Evolutionary conservation across 92 coral and sea anemone genomes (phyloP).

Genomic region (Epizoanthus illoricatus): DNA sequence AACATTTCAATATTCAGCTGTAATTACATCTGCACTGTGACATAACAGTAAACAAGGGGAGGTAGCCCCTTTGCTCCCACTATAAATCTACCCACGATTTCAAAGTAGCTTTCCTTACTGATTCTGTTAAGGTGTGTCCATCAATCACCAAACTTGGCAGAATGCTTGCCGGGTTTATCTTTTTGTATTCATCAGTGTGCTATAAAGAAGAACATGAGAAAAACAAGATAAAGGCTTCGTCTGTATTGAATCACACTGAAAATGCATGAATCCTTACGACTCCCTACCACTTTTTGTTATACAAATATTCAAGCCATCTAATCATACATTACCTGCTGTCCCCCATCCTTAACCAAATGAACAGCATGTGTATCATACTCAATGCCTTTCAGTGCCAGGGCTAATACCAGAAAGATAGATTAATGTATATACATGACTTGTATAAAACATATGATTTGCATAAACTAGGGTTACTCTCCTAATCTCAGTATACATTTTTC

Average conservation of each 20-base stretch:
- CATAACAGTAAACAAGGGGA: no score
- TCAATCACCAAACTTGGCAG: slow-evolving; percentile 87
- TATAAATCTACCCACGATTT: neutral
- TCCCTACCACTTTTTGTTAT: no score
- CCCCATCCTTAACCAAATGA: slow-evolving; percentile 85
- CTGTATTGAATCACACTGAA: no score
- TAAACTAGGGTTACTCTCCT: neutral
- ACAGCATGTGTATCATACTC: slow-evolving; percentile 87
- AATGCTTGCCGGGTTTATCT: slow-evolving; percentile 74
- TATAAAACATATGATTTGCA: no score
- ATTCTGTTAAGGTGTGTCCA: slow-evolving; percentile 83
- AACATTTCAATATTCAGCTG: neutral
- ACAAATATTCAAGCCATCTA: no score
- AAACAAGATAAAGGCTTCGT: no score
- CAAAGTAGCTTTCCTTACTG: slow-evolving; percentile 60
- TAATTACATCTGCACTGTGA: no score
- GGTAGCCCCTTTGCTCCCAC: neutral
- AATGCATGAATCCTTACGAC: no score
- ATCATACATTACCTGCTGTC: slow-evolving; percentile 72
- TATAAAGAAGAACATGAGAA: slow-evolving; percentile 24
- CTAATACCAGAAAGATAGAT: slow-evolving; percentile 35
- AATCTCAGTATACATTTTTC: no score
- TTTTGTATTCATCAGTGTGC: slow-evolving; percentile 84
- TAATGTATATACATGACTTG: no score
- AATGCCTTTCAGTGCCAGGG: slow-evolving; percentile 86